These are phyloP conservation scores for Gorsachius magnificus DNA, from an alignment of 2,797 vertebrate genomes.

Conservation along the genomic window DNA sequence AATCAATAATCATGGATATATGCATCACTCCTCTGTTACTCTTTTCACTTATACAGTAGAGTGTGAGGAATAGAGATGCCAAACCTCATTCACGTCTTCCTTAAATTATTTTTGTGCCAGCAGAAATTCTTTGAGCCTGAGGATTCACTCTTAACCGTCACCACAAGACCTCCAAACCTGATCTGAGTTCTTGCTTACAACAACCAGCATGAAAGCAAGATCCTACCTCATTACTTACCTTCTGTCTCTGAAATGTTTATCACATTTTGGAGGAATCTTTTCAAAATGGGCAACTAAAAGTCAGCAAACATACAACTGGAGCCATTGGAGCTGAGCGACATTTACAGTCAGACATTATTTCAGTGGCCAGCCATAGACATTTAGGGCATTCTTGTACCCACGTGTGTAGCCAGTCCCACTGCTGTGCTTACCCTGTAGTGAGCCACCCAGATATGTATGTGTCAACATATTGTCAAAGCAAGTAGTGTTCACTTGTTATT, in stretches of 20 bases:
- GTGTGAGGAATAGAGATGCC: background rate
- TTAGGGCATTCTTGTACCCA: background rate
- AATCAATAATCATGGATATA: background rate
- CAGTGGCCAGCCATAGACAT: background rate
- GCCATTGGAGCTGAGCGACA: background rate
- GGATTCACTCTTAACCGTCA: background rate
- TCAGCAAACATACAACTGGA: background rate
- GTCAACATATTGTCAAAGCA: background rate
- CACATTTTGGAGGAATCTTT: background rate
- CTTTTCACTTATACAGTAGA: background rate
- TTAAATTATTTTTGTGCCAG: background rate
- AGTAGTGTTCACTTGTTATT: background rate
- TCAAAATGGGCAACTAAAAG: background rate
- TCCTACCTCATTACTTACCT: background rate
- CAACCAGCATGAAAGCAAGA: background rate
- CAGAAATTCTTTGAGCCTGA: background rate
- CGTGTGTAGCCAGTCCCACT: background rate
- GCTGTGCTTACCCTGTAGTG: background rate
- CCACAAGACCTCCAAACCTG: background rate
- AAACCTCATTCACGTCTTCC: background rate
- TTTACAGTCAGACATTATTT: background rate
- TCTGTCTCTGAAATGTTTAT: background rate
- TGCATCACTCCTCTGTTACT: background rate
- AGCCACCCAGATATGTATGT: background rate
- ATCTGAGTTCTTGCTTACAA: background rate